These are phyloP conservation scores for Uromys caudimaculatus DNA, from an alignment of 2,797 vertebrate genomes.

Conservation along the genomic window DNA sequence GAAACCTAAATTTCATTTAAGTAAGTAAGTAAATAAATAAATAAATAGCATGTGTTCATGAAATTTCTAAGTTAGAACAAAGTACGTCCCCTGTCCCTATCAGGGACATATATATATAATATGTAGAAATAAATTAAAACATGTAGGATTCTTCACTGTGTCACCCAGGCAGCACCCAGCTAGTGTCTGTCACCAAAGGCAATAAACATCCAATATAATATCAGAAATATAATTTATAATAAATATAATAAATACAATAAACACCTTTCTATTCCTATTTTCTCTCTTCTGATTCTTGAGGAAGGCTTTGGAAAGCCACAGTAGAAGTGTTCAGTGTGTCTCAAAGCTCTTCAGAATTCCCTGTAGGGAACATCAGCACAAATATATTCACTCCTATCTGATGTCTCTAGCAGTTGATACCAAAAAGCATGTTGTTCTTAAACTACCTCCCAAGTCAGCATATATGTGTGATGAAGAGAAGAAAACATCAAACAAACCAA, in stretches of 20 bases:
- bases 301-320: slow-evolving; percentile 41
- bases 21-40: neutral
- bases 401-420: slow-evolving; percentile 49
- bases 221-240: neutral
- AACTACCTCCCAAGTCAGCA: slow-evolving; percentile 70
- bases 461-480: slow-evolving; percentile 47
- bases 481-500: neutral
- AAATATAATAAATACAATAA: neutral
- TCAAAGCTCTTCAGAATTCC: slow-evolving; percentile 34
- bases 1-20: neutral
- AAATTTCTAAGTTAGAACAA: neutral
- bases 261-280: neutral
- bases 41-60: neutral
- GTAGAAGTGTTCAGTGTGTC: slow-evolving; percentile 48
- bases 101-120: too few species aligned
- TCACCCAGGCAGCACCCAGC: neutral
- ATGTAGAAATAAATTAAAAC: neutral
- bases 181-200: neutral
- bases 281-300: neutral
- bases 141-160: neutral
- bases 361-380: slow-evolving; percentile 35
- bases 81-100: accelerated
- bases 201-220: neutral
- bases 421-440: slow-evolving; percentile 60
- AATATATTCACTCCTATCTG: slow-evolving; percentile 46